Conservation (phyloP, 2,888 invertebrate genomes). For the Caenorhabditis sulstoni region DNA sequence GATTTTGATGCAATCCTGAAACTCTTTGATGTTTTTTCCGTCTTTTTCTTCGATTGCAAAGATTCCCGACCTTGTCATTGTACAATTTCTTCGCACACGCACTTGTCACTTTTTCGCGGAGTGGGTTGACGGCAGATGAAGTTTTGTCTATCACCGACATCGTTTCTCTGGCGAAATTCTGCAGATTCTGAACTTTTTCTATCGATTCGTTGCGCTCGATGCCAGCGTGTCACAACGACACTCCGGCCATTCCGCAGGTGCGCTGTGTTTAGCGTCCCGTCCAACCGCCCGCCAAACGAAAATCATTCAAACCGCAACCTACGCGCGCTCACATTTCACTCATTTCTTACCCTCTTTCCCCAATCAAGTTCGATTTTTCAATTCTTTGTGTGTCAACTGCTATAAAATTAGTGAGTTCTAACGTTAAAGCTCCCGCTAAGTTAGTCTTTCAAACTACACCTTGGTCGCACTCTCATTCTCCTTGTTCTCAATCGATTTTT, state of each 20-base stretch:
- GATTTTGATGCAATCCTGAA: constrained; percentile 51
- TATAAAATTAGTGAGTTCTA: no score
- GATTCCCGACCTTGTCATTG: constrained; percentile 43
- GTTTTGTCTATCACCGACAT: constrained; percentile 43
- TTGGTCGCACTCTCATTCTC: constrained; percentile 11
- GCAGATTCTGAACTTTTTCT: neutral
- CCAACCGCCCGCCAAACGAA: constrained; percentile 37
- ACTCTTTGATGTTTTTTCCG: constrained; percentile 10
- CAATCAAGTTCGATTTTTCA: no score
- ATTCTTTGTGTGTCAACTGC: no score
- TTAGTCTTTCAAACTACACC: no score
- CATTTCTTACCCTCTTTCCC: neutral
- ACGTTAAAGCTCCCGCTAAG: no score
- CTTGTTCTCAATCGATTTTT: neutral
- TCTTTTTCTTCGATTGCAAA: neutral
- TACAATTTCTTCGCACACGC: constrained; percentile 36
- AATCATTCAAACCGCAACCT: constrained; percentile 20
- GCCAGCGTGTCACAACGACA: constrained; percentile 44
- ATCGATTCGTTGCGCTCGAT: constrained; percentile 7
- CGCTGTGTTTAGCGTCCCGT: constrained; percentile 15
- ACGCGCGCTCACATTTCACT: neutral
- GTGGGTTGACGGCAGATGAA: constrained; percentile 31
- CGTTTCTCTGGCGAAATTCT: constrained; percentile 9
- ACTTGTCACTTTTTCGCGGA: constrained; percentile 42
- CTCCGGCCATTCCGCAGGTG: constrained; percentile 27